Percentiles rank a stretch among this genome's conserved stretches.
Conservation (phyloP, 2,888 invertebrate species). For the Yponomeuta plumbellus region DNA sequence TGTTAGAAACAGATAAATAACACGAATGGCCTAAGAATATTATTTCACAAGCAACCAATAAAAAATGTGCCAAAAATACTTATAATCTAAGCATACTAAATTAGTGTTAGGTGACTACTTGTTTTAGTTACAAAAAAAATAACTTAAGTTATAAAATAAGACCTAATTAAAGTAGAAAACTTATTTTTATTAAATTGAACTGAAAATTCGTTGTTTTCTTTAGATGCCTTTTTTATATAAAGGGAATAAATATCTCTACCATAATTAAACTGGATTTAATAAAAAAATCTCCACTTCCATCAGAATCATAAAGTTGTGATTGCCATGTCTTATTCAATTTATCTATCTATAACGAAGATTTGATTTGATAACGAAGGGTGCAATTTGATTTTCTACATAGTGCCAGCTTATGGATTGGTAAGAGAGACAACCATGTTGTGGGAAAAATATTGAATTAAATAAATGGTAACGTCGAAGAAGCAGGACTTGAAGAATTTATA, state of each 20-base stretch:
- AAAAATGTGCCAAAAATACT: neutral
- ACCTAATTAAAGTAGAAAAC: neutral
- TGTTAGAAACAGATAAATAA: neutral
- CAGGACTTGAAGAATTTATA: no score
- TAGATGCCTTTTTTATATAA: neutral
- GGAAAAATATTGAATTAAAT: no score
- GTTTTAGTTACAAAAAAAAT: neutral
- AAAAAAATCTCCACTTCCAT: no score
- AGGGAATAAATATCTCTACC: neutral
- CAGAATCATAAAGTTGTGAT: no score
- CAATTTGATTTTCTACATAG: no score
- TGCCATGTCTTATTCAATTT: no score
- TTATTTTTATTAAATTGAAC: conserved; percentile 62
- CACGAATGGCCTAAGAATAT: neutral
- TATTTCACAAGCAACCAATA: neutral
- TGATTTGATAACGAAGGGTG: no score
- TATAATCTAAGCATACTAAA: neutral
- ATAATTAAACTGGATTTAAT: no score
- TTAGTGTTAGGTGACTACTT: neutral
- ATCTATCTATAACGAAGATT: no score
- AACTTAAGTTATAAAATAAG: neutral
- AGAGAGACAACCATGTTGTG: no score
- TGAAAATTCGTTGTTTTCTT: conserved; percentile 32
- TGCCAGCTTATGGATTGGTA: no score
- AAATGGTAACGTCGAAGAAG: no score